Evolutionary conservation across 2,888 invertebrate species (phyloP).

Genomic region (Polyploca ridens): DNA sequence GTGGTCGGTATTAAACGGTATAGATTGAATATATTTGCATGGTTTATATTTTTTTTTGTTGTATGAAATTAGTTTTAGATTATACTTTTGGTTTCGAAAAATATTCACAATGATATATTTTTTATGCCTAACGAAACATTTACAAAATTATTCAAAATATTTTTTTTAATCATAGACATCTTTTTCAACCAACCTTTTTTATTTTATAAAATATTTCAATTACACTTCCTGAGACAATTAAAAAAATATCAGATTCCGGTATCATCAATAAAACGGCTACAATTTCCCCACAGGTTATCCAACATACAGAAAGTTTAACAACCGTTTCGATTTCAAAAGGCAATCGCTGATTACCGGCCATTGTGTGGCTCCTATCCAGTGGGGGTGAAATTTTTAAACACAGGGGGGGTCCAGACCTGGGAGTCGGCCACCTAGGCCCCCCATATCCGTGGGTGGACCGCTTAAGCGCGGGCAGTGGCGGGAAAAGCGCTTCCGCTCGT

Average conservation of each 20-base stretch:
- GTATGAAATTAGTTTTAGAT: no score
- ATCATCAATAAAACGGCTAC: background rate
- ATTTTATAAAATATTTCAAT: no score
- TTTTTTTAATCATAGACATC: no score
- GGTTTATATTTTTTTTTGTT: no score
- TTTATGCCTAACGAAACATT: no score
- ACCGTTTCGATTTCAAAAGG: conserved; percentile 82
- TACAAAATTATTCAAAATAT: no score
- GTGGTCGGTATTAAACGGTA: conserved; percentile 43
- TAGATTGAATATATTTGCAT: background rate
- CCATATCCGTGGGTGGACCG: conserved; percentile 30
- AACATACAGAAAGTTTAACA: conserved; percentile 63
- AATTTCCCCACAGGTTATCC: conserved; percentile 24
- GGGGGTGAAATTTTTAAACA: conserved; percentile 83
- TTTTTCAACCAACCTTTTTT: background rate
- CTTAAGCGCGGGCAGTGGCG: conserved; percentile 43
- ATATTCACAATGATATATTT: no score
- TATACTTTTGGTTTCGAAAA: no score
- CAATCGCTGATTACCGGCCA: conserved; percentile 79
- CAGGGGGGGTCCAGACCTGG: conserved; percentile 33
- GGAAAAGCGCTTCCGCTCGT: conserved; percentile 56
- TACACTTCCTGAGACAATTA: no score
- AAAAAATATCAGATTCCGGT: background rate
- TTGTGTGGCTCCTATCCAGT: conserved; percentile 66
- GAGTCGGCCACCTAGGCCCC: conserved; percentile 25